Conservation (phyloP, 2,888 invertebrate species). For the Pyralis farinalis region DNA sequence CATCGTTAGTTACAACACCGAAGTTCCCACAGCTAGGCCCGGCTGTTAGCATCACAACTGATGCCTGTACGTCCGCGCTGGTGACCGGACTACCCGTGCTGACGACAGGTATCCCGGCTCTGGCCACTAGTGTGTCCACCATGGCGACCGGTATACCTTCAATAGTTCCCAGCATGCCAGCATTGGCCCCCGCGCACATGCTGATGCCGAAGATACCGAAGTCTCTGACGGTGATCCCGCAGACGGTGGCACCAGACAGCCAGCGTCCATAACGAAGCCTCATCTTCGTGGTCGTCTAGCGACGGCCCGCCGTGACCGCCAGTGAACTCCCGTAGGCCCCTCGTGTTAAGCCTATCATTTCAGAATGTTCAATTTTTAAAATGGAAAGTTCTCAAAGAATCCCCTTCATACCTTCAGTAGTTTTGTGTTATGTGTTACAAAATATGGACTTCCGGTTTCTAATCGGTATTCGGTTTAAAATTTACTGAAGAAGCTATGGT, state of each 20-base stretch:
- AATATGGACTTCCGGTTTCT: too few species aligned
- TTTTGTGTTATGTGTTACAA: too few species aligned
- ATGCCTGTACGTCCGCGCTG: constrained; percentile 17
- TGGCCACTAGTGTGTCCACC: constrained; percentile 14
- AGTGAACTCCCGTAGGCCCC: constrained; percentile 11
- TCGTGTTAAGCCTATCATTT: not conserved
- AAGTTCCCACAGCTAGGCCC: constrained; percentile 57
- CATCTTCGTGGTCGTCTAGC: constrained; percentile 52
- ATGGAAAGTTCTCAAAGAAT: too few species aligned
- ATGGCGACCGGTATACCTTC: constrained; percentile 14
- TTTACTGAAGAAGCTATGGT: too few species aligned
- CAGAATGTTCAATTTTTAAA: too few species aligned
- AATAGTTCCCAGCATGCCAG: constrained; percentile 29
- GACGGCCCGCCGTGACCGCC: constrained; percentile 30
- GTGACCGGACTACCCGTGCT: not conserved
- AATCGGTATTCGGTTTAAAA: too few species aligned
- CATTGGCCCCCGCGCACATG: constrained; percentile 50
- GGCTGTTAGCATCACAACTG: constrained; percentile 54
- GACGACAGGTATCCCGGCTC: constrained; percentile 14
- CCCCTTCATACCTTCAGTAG: too few species aligned
- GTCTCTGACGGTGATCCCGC: constrained; percentile 90
- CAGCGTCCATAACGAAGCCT: constrained; percentile 65
- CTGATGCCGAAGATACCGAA: constrained; percentile 90
- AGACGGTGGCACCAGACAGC: constrained; percentile 46
- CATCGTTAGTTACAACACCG: constrained; percentile 46